A percentile compares a stretch with the other conserved stretches of the same genome.
phyloP scores from a whole-genome alignment of 2,113 vertebrate genomes.

The Sakesphorus luctuosus region DNA sequence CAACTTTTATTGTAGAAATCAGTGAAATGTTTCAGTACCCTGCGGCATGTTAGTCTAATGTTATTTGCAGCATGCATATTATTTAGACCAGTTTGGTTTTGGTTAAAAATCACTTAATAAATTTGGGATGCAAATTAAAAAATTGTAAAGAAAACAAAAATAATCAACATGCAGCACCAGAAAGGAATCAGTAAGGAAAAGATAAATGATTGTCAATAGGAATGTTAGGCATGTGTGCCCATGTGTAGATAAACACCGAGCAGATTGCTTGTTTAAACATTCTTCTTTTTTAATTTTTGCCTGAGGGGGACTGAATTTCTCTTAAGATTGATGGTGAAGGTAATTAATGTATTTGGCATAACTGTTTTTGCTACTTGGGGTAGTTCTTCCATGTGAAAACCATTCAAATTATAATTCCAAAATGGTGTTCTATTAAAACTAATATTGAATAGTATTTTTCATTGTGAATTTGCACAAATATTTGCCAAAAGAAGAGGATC shows the following conservation, averaged over 20 bases:
- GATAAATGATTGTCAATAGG: neutral
- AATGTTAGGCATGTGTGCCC: neutral
- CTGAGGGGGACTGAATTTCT: neutral
- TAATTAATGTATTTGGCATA: constrained; percentile 30
- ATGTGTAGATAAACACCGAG: neutral
- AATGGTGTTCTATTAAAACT: constrained; percentile 41
- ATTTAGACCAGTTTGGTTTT: neutral
- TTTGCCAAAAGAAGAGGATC: constrained; percentile 25
- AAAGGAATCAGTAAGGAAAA: neutral
- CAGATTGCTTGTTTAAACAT: neutral
- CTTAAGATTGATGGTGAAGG: constrained; percentile 24
- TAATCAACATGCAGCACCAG: neutral
- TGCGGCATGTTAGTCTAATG: neutral
- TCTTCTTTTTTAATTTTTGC: neutral
- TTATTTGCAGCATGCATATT: neutral
- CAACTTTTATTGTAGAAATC: neutral
- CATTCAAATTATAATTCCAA: constrained; percentile 38
- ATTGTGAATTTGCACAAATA: neutral
- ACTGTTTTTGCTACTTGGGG: neutral
- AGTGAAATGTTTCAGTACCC: neutral
- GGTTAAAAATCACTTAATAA: neutral
- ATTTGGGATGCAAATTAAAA: neutral
- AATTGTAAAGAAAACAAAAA: neutral
- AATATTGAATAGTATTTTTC: constrained; percentile 52
- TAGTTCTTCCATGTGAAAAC: constrained; percentile 29